Evolutionary conservation across 1,140 invertebrate species (phyloP).

Genomic region (Bombus pascuorum): DNA sequence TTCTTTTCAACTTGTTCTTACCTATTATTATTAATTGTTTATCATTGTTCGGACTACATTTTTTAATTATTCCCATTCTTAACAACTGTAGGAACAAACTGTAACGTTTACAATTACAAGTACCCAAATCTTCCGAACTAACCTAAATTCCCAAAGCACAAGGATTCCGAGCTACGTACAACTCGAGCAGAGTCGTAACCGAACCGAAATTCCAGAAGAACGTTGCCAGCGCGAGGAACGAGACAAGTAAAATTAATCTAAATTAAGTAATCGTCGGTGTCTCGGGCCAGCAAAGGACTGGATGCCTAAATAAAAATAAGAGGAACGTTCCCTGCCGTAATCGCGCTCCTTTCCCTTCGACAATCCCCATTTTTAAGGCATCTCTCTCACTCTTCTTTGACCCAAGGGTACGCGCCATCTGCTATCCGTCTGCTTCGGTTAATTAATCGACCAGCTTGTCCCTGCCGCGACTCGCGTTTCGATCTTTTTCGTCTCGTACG

Average conservation of each 20-base stretch:
- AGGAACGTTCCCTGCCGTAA: not conserved
- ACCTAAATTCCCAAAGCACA: not conserved
- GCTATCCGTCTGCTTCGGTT: constrained; percentile 52
- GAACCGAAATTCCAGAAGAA: constrained; percentile 19
- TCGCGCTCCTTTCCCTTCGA: not conserved
- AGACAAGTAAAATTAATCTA: constrained; percentile 59
- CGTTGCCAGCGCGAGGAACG: constrained; percentile 26
- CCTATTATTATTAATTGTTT: not conserved
- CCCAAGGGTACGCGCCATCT: constrained; percentile 55
- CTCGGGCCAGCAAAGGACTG: constrained; percentile 27
- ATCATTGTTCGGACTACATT: no score
- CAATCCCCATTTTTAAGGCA: not conserved
- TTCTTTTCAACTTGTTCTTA: not conserved
- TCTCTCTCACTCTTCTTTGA: not conserved
- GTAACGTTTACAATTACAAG: not conserved
- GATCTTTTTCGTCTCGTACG: constrained; percentile 27
- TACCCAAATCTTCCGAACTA: not conserved
- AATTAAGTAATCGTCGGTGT: constrained; percentile 58
- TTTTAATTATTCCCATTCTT: no score
- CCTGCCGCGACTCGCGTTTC: constrained; percentile 50
- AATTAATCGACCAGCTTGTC: constrained; percentile 67
- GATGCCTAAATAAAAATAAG: constrained; percentile 10
- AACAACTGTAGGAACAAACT: not conserved
- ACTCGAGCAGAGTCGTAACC: no score
- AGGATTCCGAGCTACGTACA: no score